A percentile compares a stretch with the other conserved stretches of the same genome.
phyloP scores from a whole-genome alignment of 2,113 vertebrate species.

The Syrrhaptes paradoxus region DNA sequence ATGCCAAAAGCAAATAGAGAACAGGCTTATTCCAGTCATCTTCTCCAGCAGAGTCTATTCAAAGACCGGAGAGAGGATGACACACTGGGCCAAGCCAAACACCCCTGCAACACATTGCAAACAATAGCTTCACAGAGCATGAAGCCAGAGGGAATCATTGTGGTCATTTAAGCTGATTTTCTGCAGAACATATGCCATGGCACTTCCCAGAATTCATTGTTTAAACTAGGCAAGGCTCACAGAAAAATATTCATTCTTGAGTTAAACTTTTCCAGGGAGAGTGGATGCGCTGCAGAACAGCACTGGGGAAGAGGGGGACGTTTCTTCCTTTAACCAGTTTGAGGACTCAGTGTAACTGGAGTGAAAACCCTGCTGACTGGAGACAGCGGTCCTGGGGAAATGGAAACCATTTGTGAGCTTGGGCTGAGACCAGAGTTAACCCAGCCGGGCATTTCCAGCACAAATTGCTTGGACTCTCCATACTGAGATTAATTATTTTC shows the following conservation, averaged over 20 bases:
- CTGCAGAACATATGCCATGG: constrained; percentile 54
- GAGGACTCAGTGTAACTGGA: not conserved
- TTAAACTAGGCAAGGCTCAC: not conserved
- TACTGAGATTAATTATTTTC: not conserved
- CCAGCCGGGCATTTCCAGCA: not conserved
- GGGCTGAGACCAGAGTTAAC: not conserved
- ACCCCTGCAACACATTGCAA: constrained; percentile 54
- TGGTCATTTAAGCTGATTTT: constrained; percentile 50
- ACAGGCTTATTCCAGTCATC: constrained; percentile 47
- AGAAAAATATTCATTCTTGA: not conserved
- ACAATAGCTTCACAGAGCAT: constrained; percentile 62
- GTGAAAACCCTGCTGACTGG: not conserved
- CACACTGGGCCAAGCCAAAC: constrained; percentile 63
- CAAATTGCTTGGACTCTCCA: not conserved
- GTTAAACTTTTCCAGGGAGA: constrained; percentile 24
- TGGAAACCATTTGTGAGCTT: constrained; percentile 16
- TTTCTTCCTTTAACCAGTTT: not conserved
- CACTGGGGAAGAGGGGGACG: not conserved
- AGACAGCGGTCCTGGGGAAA: not conserved
- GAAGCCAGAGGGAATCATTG: constrained; percentile 56
- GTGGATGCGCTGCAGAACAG: not conserved
- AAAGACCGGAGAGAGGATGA: constrained; percentile 49
- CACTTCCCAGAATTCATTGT: constrained; percentile 57
- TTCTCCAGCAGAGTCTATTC: constrained; percentile 50
- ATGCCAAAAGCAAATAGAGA: constrained; percentile 53